phyloP scores from a whole-genome alignment of 2,113 vertebrate species.

The Siphamia tubifer region DNA sequence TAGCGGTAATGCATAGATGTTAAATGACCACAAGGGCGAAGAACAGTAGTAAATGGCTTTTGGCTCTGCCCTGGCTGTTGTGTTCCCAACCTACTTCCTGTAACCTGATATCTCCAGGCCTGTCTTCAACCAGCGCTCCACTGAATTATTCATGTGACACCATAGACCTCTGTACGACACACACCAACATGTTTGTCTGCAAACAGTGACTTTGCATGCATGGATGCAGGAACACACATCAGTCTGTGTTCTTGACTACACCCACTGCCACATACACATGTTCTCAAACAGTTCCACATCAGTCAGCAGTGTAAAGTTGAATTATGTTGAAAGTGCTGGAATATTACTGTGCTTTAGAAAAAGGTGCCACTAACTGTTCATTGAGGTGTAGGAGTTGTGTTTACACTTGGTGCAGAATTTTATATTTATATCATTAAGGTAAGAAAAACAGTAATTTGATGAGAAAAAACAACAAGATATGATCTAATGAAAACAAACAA shows the following conservation, averaged over 20 bases:
- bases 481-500: too few species aligned
- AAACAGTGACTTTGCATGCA: conserved; percentile 56
- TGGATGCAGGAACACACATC: conserved; percentile 7
- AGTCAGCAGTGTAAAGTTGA: not conserved
- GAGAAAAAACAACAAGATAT: too few species aligned
- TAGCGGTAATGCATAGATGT: conserved; percentile 63
- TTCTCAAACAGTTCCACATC: not conserved
- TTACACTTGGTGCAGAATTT: not conserved
- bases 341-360: not conserved
- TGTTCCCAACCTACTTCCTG: conserved; percentile 61
- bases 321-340: not conserved
- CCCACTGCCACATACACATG: not conserved
- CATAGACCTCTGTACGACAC: conserved; percentile 40
- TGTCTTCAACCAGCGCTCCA: conserved; percentile 20
- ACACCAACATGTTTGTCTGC: conserved; percentile 63
- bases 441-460: too few species aligned
- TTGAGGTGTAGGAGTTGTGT: not conserved
- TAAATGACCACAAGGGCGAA: conserved; percentile 45
- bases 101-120: conserved; percentile 52
- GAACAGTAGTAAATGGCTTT: conserved; percentile 46
- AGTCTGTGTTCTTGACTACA: conserved; percentile 15
- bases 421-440: too few species aligned
- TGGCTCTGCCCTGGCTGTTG: conserved; percentile 10
- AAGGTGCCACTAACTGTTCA: not conserved
- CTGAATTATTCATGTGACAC: conserved; percentile 72